These are phyloP conservation scores for Eudemis profundana DNA, from an alignment of 2,888 invertebrate genomes.

Conservation along the genomic window DNA sequence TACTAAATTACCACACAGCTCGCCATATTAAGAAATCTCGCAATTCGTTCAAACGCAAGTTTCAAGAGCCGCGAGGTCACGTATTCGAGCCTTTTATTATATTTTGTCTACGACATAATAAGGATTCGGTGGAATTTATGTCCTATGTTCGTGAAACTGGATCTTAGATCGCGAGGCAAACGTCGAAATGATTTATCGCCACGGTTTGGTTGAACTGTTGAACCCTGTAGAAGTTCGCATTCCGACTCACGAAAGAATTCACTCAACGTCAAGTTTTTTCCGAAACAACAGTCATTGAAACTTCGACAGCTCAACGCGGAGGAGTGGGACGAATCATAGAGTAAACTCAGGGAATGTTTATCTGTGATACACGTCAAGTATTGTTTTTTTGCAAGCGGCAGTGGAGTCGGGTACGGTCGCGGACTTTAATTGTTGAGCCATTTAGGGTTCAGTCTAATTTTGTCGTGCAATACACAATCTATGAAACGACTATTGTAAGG, in stretches of 20 bases:
- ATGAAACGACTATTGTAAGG: no score
- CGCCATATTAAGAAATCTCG: constrained; percentile 6
- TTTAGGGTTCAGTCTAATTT: no score
- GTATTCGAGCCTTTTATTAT: constrained; percentile 50
- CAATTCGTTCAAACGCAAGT: constrained; percentile 8
- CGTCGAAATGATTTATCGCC: constrained; percentile 44
- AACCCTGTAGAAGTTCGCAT: constrained; percentile 56
- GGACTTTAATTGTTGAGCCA: no score
- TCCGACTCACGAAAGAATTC: constrained; percentile 67
- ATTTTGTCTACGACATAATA: constrained; percentile 46
- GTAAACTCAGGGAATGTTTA: constrained; percentile 9
- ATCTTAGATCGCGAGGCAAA: constrained; percentile 34
- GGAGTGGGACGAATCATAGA: constrained; percentile 32
- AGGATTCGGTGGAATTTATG: constrained; percentile 50
- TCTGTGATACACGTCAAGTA: neutral
- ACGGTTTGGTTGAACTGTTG: constrained; percentile 53
- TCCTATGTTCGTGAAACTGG: constrained; percentile 54
- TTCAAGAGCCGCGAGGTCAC: constrained; percentile 57
- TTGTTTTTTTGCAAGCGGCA: neutral
- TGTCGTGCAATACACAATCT: no score
- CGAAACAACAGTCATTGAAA: constrained; percentile 67
- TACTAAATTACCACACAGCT: neutral
- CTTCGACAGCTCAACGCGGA: constrained; percentile 59
- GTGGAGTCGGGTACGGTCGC: no score
- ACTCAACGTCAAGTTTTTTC: constrained; percentile 64